Conservation (phyloP, 2,113 vertebrate genomes). For the Camelus dromedarius region DNA sequence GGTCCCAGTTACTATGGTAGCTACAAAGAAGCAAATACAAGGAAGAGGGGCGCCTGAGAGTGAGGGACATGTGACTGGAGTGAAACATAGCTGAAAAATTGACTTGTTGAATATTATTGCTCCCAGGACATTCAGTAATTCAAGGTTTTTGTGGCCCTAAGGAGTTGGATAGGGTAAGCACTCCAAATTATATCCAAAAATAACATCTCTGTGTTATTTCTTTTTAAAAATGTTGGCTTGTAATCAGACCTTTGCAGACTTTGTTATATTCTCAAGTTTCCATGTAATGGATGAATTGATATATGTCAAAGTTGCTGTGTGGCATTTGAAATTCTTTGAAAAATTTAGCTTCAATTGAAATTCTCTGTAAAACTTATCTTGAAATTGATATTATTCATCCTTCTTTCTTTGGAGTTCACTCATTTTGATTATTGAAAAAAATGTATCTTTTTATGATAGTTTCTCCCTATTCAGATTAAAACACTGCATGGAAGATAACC, state of each 20-base stretch:
- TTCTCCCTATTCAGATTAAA: slow-evolving; percentile 42
- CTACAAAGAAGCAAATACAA: slow-evolving; percentile 72
- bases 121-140: slow-evolving; percentile 57
- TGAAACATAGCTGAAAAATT: slow-evolving; percentile 61
- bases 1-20: slow-evolving; percentile 66
- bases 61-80: slow-evolving; percentile 59
- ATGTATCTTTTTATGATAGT: not conserved
- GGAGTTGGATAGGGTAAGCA: slow-evolving; percentile 61
- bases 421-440: not conserved
- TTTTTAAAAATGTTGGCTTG: slow-evolving; percentile 64
- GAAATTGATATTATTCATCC: slow-evolving; percentile 2
- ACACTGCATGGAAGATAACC: slow-evolving; percentile 13
- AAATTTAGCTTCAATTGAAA: slow-evolving; percentile 27
- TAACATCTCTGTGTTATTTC: slow-evolving; percentile 60
- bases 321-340: slow-evolving; percentile 62
- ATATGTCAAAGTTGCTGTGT: slow-evolving; percentile 39
- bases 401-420: slow-evolving; percentile 40
- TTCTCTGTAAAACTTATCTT: slow-evolving; percentile 45
- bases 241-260: slow-evolving; percentile 45
- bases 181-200: slow-evolving; percentile 74
- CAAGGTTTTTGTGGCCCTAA: slow-evolving; percentile 69
- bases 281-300: slow-evolving; percentile 45
- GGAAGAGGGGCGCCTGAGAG: slow-evolving; percentile 35
- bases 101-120: slow-evolving; percentile 54
- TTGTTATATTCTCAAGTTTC: slow-evolving; percentile 56